Evolutionary conservation across 2,113 vertebrate species (phyloP).

Genomic region (Colossoma macropomum): DNA sequence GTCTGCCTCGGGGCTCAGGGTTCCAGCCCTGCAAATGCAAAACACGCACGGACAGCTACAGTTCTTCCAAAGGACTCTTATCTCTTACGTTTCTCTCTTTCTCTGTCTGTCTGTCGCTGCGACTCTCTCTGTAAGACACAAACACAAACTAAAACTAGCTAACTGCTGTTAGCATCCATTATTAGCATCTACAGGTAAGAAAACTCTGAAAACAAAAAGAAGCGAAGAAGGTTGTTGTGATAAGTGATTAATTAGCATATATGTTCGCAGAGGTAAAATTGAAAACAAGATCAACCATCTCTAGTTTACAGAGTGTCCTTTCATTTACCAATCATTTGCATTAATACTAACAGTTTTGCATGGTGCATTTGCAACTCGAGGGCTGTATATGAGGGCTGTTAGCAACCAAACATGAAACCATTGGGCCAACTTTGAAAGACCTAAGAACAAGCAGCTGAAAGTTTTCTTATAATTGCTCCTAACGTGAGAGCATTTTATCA

Average conservation of each 20-base stretch:
- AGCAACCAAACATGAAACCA: not conserved
- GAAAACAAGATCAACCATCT: conserved; percentile 59
- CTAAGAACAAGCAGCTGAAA: not conserved
- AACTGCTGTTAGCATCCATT: conserved; percentile 27
- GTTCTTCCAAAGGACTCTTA: conserved; percentile 7
- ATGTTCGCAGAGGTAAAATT: conserved; percentile 66
- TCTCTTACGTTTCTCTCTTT: conserved; percentile 6
- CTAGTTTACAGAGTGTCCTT: conserved; percentile 47
- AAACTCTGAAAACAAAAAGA: conserved; percentile 38
- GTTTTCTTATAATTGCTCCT: not conserved
- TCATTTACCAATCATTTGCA: conserved; percentile 74
- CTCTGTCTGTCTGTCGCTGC: not conserved
- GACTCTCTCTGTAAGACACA: not conserved
- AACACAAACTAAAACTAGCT: conserved; percentile 6
- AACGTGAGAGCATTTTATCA: not conserved
- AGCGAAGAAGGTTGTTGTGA: conserved; percentile 69
- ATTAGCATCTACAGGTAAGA: conserved; percentile 16
- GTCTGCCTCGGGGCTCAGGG: not conserved
- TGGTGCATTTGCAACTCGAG: conserved; percentile 37
- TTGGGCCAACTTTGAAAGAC: not conserved
- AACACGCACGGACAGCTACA: conserved; percentile 8
- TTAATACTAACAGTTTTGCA: conserved; percentile 68
- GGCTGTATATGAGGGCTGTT: not conserved
- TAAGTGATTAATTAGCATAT: conserved; percentile 77
- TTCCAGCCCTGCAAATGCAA: conserved; percentile 25